Percentiles rank a stretch among this genome's conserved stretches.
These are phyloP conservation scores for Fistularia tabacaria DNA, from an alignment of 2,797 vertebrate species.

Conservation along the genomic window DNA sequence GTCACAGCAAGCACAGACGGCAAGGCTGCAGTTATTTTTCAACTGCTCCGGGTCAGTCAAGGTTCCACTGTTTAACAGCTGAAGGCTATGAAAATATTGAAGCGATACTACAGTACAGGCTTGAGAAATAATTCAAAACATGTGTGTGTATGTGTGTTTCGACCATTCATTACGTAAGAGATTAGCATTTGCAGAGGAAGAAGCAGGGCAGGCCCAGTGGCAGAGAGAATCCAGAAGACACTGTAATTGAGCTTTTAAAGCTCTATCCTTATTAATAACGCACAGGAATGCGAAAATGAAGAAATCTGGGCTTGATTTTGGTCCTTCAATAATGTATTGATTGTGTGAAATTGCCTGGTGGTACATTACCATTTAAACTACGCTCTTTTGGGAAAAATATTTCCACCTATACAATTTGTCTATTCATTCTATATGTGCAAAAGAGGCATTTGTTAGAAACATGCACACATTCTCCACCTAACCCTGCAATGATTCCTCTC, in stretches of 20 bases:
- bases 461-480: too few relatives aligned
- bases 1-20: constrained; percentile 20
- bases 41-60: constrained; percentile 25
- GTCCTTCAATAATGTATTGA: constrained; percentile 1
- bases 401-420: too few relatives aligned
- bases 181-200: constrained; percentile 25
- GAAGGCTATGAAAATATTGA: constrained; percentile 50
- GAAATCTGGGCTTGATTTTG: constrained; percentile 38
- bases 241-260: constrained; percentile 1
- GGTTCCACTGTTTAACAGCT: constrained; percentile 27
- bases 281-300: neutral
- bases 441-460: too few relatives aligned
- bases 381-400: too few relatives aligned
- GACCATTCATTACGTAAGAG: constrained; percentile 43
- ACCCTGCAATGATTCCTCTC: too few relatives aligned
- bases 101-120: constrained; percentile 35
- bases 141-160: constrained; percentile 14
- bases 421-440: too few relatives aligned
- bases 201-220: constrained; percentile 9
- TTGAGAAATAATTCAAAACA: constrained; percentile 48
- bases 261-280: constrained; percentile 19
- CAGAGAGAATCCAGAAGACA: constrained; percentile 24
- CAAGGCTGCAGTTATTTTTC: constrained; percentile 33
- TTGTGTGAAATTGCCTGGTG: constrained; percentile 4
- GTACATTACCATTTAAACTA: too few relatives aligned